Percentiles rank a stretch among this genome's conserved stretches.
Evolutionary conservation across 1,140 invertebrate genomes (phyloP).

Genomic region (Sarcophaga peregrina): DNA sequence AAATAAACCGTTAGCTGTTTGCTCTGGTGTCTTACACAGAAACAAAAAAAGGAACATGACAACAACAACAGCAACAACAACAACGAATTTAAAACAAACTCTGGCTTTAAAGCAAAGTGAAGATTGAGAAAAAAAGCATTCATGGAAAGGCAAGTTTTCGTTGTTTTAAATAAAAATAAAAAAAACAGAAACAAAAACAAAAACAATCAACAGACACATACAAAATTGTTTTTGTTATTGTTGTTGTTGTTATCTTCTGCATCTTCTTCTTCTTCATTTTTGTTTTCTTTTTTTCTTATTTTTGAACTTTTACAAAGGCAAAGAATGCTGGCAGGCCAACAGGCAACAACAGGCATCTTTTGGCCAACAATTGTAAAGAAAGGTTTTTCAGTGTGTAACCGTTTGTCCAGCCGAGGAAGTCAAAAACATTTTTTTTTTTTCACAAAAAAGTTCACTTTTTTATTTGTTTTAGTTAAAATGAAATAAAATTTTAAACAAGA

Average conservation of each 20-base stretch:
- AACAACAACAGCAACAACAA: background rate
- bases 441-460: background rate
- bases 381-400: conserved; percentile 31
- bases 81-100: background rate
- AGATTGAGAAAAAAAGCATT: background rate
- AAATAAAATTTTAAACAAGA: conserved; percentile 1
- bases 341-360: conserved; percentile 18
- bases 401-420: conserved; percentile 27
- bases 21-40: background rate
- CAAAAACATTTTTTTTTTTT: conserved; percentile 2
- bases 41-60: background rate
- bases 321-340: background rate
- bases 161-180: background rate
- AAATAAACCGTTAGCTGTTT: conserved; percentile 25
- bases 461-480: background rate
- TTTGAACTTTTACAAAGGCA: background rate
- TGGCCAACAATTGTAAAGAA: conserved; percentile 17
- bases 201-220: background rate
- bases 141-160: conserved; percentile 25
- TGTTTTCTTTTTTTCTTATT: too few relatives aligned
- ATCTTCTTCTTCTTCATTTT: background rate
- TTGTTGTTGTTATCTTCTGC: background rate
- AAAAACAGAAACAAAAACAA: background rate
- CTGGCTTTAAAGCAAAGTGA: background rate
- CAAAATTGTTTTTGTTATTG: background rate